Conservation (phyloP, 2,797 vertebrate genomes). For the Simalia tracyae region DNA sequence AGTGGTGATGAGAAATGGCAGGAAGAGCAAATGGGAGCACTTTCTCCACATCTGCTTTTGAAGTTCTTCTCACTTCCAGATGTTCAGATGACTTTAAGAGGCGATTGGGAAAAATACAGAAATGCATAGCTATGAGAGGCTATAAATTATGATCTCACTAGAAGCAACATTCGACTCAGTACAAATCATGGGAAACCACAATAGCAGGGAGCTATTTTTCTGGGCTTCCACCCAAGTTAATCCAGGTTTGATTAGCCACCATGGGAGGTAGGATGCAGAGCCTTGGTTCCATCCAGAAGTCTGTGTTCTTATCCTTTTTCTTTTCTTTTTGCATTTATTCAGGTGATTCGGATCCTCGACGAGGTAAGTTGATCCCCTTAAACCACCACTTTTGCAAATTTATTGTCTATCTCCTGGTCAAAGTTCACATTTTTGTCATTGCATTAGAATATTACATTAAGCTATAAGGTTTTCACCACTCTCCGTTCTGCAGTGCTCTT, state of each 20-base stretch:
- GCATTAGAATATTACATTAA: not conserved
- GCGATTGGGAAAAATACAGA: not conserved
- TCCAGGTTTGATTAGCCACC: not conserved
- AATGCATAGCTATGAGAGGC: not conserved
- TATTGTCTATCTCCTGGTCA: not conserved
- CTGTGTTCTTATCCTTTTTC: not conserved
- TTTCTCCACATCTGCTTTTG: not conserved
- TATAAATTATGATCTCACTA: not conserved
- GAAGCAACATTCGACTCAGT: not conserved
- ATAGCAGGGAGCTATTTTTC: not conserved
- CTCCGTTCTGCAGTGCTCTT: not conserved
- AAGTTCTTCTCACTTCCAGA: not conserved
- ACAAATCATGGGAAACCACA: not conserved
- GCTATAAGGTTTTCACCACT: not conserved
- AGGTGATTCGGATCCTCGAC: not conserved
- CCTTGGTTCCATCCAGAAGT: too few species aligned
- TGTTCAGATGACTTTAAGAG: not conserved
- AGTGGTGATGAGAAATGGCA: not conserved
- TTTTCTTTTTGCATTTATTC: not conserved
- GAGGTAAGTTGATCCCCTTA: not conserved
- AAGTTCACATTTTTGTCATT: not conserved
- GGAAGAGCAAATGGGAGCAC: not conserved
- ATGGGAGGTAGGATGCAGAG: not conserved
- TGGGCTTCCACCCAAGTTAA: not conserved
- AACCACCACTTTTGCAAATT: not conserved